Evolutionary conservation across 37 sponge, comb jelly and placozoan genomes (phyloP).

Genomic region (Amphimedon queenslandica): DNA sequence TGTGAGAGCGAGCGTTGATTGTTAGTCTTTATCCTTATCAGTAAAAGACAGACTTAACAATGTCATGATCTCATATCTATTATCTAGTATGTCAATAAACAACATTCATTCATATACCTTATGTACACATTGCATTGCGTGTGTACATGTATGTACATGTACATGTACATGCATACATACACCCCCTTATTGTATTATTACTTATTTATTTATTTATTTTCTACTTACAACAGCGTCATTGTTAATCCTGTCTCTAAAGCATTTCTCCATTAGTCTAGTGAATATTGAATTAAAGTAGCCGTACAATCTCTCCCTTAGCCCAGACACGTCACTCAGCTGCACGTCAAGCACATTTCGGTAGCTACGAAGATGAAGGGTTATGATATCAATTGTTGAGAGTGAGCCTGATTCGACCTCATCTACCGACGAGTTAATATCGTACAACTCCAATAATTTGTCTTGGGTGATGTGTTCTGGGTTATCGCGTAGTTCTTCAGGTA

Average conservation of each 20-base stretch:
- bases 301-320: neutral
- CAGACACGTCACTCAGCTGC: constrained; percentile 2
- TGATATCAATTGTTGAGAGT: constrained; percentile 6
- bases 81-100: no score
- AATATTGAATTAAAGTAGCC: neutral
- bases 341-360: constrained; percentile 28
- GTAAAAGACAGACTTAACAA: no score
- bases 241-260: neutral
- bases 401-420: neutral
- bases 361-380: constrained; percentile 21
- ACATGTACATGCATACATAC: neutral
- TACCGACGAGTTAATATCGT: constrained; percentile 1
- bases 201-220: neutral
- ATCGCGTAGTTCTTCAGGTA: constrained; percentile 5
- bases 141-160: neutral
- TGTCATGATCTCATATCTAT: no score
- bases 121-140: neutral
- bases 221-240: neutral
- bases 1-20: no score
- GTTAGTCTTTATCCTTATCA: no score
- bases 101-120: neutral
- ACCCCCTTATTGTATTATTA: neutral
- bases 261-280: neutral
- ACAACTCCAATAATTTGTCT: constrained; percentile 7
- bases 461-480: neutral